A percentile compares a stretch with the other conserved stretches of the same genome.
phyloP scores from a whole-genome alignment of 2,113 vertebrate genomes.

The Albula glossodonta region DNA sequence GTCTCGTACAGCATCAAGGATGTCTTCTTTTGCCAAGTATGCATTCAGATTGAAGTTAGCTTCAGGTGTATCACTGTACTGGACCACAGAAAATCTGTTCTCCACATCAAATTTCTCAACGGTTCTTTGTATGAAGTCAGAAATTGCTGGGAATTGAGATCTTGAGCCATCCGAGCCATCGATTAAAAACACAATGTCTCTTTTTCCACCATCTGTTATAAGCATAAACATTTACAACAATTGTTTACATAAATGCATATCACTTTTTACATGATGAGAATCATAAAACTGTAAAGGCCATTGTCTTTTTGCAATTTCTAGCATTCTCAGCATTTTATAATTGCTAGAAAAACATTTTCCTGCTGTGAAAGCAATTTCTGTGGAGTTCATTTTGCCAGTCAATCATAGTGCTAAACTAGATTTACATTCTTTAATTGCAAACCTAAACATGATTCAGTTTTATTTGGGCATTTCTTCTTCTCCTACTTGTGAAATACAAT shows the following conservation, averaged over 20 bases:
- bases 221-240: constrained; percentile 44
- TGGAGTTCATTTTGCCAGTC: no score
- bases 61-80: constrained; percentile 67
- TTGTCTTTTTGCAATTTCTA: background rate
- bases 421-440: no score
- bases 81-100: constrained; percentile 63
- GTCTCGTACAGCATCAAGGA: constrained; percentile 71
- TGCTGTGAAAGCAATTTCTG: no score
- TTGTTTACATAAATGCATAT: constrained; percentile 15
- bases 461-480: no score
- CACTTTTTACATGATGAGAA: background rate
- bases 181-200: constrained; percentile 73
- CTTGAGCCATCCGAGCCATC: constrained; percentile 71
- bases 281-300: background rate
- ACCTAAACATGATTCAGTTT: no score
- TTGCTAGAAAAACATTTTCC: background rate
- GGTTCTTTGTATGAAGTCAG: constrained; percentile 64
- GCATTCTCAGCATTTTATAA: background rate
- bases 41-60: constrained; percentile 59
- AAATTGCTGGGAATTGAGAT: constrained; percentile 59
- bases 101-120: constrained; percentile 59
- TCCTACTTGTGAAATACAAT: no score
- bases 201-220: constrained; percentile 60
- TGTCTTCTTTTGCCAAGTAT: constrained; percentile 67
- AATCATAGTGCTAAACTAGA: no score